These are phyloP conservation scores for Charaxes varanes DNA, from an alignment of 1,140 invertebrate genomes.

Conservation along the genomic window DNA sequence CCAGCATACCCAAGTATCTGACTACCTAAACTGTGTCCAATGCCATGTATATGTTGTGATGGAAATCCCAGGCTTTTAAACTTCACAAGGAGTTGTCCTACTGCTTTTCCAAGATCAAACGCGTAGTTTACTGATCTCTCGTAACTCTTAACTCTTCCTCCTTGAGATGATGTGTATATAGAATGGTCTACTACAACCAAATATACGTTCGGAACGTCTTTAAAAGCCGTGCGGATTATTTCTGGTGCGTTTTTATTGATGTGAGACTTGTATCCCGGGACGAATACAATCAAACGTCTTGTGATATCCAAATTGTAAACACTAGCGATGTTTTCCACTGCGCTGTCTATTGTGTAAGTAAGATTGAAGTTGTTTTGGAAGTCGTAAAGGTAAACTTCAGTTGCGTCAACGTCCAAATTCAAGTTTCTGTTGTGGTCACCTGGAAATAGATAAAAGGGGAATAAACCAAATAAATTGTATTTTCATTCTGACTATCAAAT, in stretches of 20 bases:
- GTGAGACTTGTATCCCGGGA: slow-evolving; percentile 57
- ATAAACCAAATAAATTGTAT: background rate
- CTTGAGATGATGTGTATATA: slow-evolving; percentile 41
- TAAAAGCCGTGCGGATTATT: slow-evolving; percentile 46
- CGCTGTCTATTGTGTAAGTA: slow-evolving; percentile 42
- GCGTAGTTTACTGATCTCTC: slow-evolving; percentile 43
- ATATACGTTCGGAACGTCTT: slow-evolving; percentile 47
- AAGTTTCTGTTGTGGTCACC: slow-evolving; percentile 51
- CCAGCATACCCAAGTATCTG: slow-evolving; percentile 68
- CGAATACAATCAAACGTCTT: slow-evolving; percentile 48
- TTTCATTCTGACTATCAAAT: background rate
- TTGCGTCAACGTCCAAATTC: slow-evolving; percentile 40
- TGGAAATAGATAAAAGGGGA: slow-evolving; percentile 28
- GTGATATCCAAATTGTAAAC: slow-evolving; percentile 45
- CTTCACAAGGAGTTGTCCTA: slow-evolving; percentile 43
- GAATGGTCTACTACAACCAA: slow-evolving; percentile 60
- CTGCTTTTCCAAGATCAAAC: slow-evolving; percentile 40
- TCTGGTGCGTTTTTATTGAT: slow-evolving; percentile 47
- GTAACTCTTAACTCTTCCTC: slow-evolving; percentile 46
- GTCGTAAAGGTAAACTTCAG: slow-evolving; percentile 52
- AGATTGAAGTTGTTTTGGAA: slow-evolving; percentile 57
- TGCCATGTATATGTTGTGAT: slow-evolving; percentile 59
- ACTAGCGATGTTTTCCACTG: slow-evolving; percentile 31
- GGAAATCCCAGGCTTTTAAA: slow-evolving; percentile 36
- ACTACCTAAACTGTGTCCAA: slow-evolving; percentile 72